These are phyloP conservation scores for Cheilinus undulatus DNA, from an alignment of 2,113 vertebrate species.

Conservation along the genomic window DNA sequence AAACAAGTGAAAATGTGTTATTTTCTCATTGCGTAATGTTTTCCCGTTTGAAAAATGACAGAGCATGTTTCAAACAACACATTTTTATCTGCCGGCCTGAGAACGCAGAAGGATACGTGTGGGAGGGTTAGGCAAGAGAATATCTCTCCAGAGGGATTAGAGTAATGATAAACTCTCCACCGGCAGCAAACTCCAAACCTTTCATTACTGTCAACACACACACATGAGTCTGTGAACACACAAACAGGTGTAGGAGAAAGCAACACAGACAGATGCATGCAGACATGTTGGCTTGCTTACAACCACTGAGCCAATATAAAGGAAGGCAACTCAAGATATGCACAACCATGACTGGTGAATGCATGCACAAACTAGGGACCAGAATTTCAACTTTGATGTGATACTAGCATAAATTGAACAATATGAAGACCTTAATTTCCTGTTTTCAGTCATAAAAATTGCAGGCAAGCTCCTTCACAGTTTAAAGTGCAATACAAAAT, in stretches of 20 bases:
- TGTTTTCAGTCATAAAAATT: too few relatives aligned
- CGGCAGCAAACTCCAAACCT: conserved; percentile 62
- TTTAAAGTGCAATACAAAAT: too few relatives aligned
- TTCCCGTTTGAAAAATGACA: conserved; percentile 47
- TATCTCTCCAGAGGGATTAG: conserved; percentile 60
- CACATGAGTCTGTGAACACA: neutral
- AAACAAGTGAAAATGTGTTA: conserved; percentile 21
- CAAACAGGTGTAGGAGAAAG: conserved; percentile 45
- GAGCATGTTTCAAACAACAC: conserved; percentile 41
- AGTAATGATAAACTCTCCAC: conserved; percentile 63
- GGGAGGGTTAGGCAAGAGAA: conserved; percentile 48
- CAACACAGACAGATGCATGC: neutral
- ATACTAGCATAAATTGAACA: too few relatives aligned
- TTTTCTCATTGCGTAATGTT: conserved; percentile 38
- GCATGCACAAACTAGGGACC: neutral
- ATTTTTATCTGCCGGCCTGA: conserved; percentile 40
- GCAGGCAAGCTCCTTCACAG: too few relatives aligned
- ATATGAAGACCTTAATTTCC: too few relatives aligned
- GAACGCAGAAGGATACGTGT: conserved; percentile 26
- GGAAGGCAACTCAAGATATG: conserved; percentile 2
- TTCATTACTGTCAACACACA: conserved; percentile 55
- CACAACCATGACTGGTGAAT: conserved; percentile 6
- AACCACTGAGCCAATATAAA: conserved; percentile 18
- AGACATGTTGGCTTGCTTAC: conserved; percentile 8
- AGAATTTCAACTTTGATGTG: too few relatives aligned